phyloP scores from a whole-genome alignment of 2,888 invertebrate species.

The Trissolcus japonicus region DNA sequence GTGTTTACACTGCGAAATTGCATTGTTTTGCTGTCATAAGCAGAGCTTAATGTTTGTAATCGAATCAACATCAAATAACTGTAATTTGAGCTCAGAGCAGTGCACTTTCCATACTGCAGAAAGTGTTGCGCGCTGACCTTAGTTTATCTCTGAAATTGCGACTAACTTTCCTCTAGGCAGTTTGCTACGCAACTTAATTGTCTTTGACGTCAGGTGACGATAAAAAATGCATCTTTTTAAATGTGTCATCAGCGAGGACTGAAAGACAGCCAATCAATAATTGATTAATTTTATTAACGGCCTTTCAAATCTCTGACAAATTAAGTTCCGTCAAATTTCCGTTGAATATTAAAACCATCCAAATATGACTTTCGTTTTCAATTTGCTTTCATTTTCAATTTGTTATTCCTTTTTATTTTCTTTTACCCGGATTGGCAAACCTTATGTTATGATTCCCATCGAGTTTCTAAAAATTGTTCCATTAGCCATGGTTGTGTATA shows the following conservation, averaged over 20 bases:
- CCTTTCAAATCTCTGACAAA: too few species aligned
- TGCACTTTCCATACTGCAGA: conserved; percentile 45
- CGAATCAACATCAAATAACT: conserved; percentile 43
- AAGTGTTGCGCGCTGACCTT: conserved; percentile 47
- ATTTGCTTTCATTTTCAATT: too few species aligned
- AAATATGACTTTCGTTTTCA: too few species aligned
- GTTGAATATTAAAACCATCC: too few species aligned
- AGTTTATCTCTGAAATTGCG: conserved; percentile 41
- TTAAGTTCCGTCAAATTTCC: too few species aligned
- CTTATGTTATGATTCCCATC: too few species aligned
- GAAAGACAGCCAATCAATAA: background rate
- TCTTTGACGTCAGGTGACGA: conserved; percentile 11
- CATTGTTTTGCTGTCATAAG: conserved; percentile 25
- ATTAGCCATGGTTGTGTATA: too few species aligned
- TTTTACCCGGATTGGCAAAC: too few species aligned
- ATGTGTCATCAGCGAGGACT: background rate
- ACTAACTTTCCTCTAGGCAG: conserved; percentile 30
- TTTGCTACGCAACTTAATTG: conserved; percentile 2
- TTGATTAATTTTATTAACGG: too few species aligned
- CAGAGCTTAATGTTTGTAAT: conserved; percentile 28
- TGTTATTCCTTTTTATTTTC: too few species aligned
- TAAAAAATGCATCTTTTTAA: background rate
- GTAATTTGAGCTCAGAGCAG: conserved; percentile 39
- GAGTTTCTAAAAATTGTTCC: too few species aligned
- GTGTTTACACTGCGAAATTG: conserved; percentile 33